These are phyloP conservation scores for Epizoanthus illoricatus DNA, from an alignment of 92 coral and sea anemone species.

Conservation along the genomic window DNA sequence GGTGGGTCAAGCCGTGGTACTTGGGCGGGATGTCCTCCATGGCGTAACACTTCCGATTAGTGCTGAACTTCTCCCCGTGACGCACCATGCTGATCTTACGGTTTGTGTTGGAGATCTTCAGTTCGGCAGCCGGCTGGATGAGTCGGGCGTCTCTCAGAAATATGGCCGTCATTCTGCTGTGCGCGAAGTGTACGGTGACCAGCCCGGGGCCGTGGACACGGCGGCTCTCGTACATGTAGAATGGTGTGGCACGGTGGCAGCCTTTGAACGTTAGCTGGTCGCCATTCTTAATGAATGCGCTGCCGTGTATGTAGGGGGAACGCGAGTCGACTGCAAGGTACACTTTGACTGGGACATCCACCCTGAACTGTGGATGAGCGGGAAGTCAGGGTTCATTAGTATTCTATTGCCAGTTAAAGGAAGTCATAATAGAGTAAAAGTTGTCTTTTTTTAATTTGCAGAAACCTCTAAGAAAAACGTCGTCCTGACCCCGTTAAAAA, in stretches of 20 bases:
- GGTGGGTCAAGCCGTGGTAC: conserved; percentile 88
- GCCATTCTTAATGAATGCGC: conserved; percentile 54
- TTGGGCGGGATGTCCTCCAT: conserved; percentile 86
- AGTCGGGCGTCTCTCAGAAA: conserved; percentile 77
- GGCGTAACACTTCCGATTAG: conserved; percentile 71
- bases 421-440: too few relatives aligned
- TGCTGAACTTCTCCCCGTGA: conserved; percentile 90
- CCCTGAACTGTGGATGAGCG: conserved; percentile 44
- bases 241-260: conserved; percentile 69
- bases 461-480: too few relatives aligned
- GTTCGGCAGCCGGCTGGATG: conserved; percentile 66
- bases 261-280: conserved; percentile 80
- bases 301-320: conserved; percentile 74
- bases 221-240: conserved; percentile 76
- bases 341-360: conserved; percentile 70
- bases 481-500: too few relatives aligned
- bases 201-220: conserved; percentile 65
- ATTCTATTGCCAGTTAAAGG: too few relatives aligned
- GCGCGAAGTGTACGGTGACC: conserved; percentile 52
- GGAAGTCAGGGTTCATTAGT: too few relatives aligned
- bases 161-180: conserved; percentile 74
- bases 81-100: conserved; percentile 80
- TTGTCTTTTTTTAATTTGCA: too few relatives aligned
- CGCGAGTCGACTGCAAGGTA: conserved; percentile 86
- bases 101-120: conserved; percentile 53